phyloP scores from a whole-genome alignment of 2,888 invertebrate genomes.

The Cremastinae sp. region DNA sequence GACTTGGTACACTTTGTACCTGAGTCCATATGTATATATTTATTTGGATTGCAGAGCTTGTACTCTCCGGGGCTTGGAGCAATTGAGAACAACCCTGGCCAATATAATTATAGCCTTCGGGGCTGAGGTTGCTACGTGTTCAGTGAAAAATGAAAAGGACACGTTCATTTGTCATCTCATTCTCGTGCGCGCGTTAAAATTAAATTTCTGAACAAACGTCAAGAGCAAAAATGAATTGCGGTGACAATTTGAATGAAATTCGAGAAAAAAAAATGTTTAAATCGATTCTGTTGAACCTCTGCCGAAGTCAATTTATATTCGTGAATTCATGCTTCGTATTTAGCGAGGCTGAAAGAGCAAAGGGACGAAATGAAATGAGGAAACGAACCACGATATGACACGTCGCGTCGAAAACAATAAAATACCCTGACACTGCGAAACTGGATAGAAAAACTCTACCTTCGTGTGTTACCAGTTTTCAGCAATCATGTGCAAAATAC shows the following conservation, averaged over 20 bases:
- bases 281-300: too few relatives aligned
- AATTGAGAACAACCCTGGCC: constrained; percentile 32
- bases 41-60: constrained; percentile 25
- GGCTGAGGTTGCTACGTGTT: constrained; percentile 3
- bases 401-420: constrained; percentile 35
- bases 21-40: constrained; percentile 10
- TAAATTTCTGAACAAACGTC: too few relatives aligned
- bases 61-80: constrained; percentile 23
- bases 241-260: too few relatives aligned
- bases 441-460: constrained; percentile 1
- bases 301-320: too few relatives aligned
- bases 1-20: not conserved
- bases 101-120: constrained; percentile 40
- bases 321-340: too few relatives aligned
- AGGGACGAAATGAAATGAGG: not conserved
- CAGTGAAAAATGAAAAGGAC: not conserved
- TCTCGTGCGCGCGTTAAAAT: too few relatives aligned
- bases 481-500: too few relatives aligned
- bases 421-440: constrained; percentile 14
- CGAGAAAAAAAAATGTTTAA: too few relatives aligned
- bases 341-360: not conserved
- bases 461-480: not conserved
- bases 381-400: constrained; percentile 12
- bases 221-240: too few relatives aligned
- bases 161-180: too few relatives aligned